A percentile compares a stretch with the other conserved stretches of the same genome.
Evolutionary conservation across 1,140 invertebrate genomes (phyloP).

Genomic region (Aphis craccivora): DNA sequence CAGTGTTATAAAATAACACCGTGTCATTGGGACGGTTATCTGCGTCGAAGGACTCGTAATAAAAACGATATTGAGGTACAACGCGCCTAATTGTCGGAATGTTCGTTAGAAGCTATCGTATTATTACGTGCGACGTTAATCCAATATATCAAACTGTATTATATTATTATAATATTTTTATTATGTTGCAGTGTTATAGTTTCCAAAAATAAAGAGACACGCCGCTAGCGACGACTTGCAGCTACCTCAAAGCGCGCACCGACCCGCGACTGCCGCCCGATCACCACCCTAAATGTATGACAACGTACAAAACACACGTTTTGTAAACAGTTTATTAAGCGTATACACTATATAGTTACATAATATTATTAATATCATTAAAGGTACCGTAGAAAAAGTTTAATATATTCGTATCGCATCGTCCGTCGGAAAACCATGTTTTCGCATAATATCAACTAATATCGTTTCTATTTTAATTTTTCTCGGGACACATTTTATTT

Average conservation of each 20-base stretch:
- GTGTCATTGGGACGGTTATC: no score
- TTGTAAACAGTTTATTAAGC: neutral
- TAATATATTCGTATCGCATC: neutral
- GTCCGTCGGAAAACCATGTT: neutral
- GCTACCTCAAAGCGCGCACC: neutral
- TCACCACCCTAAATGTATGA: neutral
- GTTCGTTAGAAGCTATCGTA: neutral
- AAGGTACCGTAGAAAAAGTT: neutral
- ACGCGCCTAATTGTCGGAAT: neutral
- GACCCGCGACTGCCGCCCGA: neutral
- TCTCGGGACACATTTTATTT: neutral
- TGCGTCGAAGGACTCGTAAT: neutral
- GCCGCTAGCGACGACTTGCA: neutral
- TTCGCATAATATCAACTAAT: neutral
- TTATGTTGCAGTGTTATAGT: neutral
- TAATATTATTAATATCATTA: conserved; percentile 10
- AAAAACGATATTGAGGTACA: no score
- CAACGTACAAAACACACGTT: neutral
- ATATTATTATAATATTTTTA: no score
- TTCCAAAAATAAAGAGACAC: neutral
- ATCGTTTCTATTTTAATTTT: neutral
- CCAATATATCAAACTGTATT: no score
- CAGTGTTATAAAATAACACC: no score
- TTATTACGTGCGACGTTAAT: neutral
- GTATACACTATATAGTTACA: neutral